A percentile compares a stretch with the other conserved stretches of the same genome.
phyloP scores from a whole-genome alignment of 2,113 vertebrate genomes.

The Ciconia stormi region DNA sequence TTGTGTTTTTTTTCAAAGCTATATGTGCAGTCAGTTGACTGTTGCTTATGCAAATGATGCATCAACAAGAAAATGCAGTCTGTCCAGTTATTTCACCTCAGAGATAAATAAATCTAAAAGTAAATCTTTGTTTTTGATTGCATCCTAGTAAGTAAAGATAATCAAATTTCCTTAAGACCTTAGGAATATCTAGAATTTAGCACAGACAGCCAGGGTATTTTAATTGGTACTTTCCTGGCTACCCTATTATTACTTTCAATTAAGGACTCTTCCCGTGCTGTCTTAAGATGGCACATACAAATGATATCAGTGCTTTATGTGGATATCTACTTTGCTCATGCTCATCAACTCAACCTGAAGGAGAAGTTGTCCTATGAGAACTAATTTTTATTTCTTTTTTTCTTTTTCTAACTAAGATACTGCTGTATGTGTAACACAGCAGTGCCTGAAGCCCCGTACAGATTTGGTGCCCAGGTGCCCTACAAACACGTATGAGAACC shows the following conservation, averaged over 20 bases:
- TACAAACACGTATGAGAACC: background rate
- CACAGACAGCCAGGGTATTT: background rate
- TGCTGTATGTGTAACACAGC: background rate
- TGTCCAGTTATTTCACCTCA: background rate
- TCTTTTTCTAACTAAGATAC: background rate
- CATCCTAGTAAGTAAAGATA: background rate
- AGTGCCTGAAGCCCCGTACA: background rate
- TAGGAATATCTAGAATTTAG: background rate
- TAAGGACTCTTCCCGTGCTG: background rate
- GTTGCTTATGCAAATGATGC: accelerated
- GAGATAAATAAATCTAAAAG: background rate
- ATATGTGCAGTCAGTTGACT: background rate
- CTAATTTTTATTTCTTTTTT: background rate
- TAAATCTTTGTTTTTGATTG: background rate
- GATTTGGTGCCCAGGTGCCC: background rate
- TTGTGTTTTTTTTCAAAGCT: background rate
- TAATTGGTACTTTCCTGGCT: background rate
- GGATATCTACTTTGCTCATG: background rate
- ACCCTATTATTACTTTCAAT: conserved; percentile 1
- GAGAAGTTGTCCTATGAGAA: background rate
- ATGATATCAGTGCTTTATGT: background rate
- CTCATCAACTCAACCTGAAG: background rate
- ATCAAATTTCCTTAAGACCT: background rate
- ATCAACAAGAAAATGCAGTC: background rate
- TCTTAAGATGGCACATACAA: background rate